These are phyloP conservation scores for Pomacea maculata DNA, from an alignment of 1,140 invertebrate species.

Conservation along the genomic window DNA sequence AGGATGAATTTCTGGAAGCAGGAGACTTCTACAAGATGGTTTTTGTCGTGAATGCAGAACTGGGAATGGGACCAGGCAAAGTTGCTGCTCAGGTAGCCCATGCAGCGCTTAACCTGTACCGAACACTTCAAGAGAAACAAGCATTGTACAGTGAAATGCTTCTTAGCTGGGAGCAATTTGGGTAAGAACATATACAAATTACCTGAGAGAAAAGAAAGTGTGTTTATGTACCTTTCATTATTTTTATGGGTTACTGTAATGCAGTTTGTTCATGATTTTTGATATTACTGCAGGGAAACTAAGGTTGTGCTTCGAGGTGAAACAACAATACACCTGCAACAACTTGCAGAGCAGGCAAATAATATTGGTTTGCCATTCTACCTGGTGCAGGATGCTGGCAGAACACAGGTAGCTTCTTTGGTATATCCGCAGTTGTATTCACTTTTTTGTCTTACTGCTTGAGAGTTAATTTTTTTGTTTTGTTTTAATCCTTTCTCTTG, in stretches of 20 bases:
- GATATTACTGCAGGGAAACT: slow-evolving; percentile 67
- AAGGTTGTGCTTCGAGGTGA: slow-evolving; percentile 74
- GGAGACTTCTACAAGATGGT: slow-evolving; percentile 72
- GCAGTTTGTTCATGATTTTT: not conserved
- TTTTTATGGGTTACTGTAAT: not conserved
- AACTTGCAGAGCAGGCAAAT: slow-evolving; percentile 68
- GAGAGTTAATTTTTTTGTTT: too few species aligned
- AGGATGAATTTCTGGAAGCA: slow-evolving; percentile 56
- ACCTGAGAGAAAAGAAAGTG: not conserved
- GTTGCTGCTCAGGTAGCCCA: slow-evolving; percentile 74
- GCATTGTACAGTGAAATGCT: slow-evolving; percentile 64
- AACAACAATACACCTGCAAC: slow-evolving; percentile 68
- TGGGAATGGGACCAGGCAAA: slow-evolving; percentile 74
- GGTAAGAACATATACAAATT: slow-evolving; percentile 57
- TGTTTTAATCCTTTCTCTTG: too few species aligned
- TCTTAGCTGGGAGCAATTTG: slow-evolving; percentile 69
- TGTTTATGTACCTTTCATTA: not conserved
- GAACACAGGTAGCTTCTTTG: slow-evolving; percentile 44
- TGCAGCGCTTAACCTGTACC: slow-evolving; percentile 71
- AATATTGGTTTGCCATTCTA: slow-evolving; percentile 68
- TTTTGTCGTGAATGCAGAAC: slow-evolving; percentile 72
- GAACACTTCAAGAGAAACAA: slow-evolving; percentile 60
- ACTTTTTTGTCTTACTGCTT: too few species aligned
- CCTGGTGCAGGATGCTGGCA: slow-evolving; percentile 73
- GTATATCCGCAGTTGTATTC: too few species aligned